Evolutionary conservation across 1,140 invertebrate genomes (phyloP), one percentile per base, ranked within the genome.

Genomic region (Drosophila neocordata): DNA sequence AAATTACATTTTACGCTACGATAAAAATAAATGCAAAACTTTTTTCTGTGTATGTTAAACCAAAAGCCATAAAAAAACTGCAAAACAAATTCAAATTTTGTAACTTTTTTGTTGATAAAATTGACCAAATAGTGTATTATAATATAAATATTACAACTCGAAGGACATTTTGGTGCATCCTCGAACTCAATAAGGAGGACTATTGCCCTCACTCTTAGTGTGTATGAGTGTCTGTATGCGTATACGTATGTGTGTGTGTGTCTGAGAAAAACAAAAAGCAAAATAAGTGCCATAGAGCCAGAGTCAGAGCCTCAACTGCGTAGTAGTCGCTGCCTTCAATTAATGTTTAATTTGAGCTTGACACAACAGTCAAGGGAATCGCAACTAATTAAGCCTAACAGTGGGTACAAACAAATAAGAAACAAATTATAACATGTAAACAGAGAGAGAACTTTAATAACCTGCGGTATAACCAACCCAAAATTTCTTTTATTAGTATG

Each of bases 271-370:
- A 70, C 56, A 79, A 76, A 71, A 84, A 73, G 68, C 70, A 57
- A 58, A 52, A 59, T 68, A 60, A 61, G 62, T 69, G 48, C 55
- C 63, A 48, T 18, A 38, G 37, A n/a, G n/a, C n/a, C n/a, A n/a
- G n/a, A n/a, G n/a, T n/a, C 4, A 4, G 22, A 74, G 59, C 57
- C 15, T 68, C 57, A 80, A 73, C 71, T 85, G 82, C 82, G 83
- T 85, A 82, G 81, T 67, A 70, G 41, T 60, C 58, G 6, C 27
- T 61, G 38, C 34, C 35, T 52, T 51, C 11, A 55, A 35, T 44
- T 44, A 74, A 75, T 74, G 56, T 55, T 70, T 52, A 62, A 70
- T 69, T 77, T 35, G 65, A 11, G 22, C 13, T 7, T 56, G 53
- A 56, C 53, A 56, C 53, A 11, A 57, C 59, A 74, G 71, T 41